Conservation (phyloP, 2,113 vertebrate genomes). For the Eudyptes chrysolophus region DNA sequence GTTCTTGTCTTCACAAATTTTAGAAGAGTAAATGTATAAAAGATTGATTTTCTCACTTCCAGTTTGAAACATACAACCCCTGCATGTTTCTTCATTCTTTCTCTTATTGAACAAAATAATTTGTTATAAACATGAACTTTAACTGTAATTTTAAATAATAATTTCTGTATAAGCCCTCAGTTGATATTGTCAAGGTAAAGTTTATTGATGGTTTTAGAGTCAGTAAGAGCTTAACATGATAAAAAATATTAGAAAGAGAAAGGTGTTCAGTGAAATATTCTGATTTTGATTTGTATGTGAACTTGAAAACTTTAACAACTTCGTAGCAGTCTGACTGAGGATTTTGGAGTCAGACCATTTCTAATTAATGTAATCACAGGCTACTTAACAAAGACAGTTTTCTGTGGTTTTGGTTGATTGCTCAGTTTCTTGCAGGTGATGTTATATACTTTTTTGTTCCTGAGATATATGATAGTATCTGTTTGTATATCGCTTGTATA, state of each 20-base stretch:
- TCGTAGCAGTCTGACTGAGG: background rate
- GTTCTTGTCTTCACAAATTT: background rate
- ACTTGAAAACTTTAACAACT: background rate
- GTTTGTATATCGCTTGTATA: background rate
- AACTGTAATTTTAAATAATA: background rate
- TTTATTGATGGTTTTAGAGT: background rate
- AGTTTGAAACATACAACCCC: background rate
- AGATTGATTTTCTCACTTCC: background rate
- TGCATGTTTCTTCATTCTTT: background rate
- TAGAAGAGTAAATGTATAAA: background rate
- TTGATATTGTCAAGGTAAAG: background rate
- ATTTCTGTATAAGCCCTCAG: background rate
- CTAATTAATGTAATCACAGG: background rate
- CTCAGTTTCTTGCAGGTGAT: background rate
- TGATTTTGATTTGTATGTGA: background rate
- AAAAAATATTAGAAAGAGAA: background rate
- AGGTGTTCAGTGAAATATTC: background rate
- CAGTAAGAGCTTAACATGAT: background rate
- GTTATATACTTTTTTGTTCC: background rate
- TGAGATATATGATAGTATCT: background rate
- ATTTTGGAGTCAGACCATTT: background rate
- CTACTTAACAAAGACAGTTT: background rate
- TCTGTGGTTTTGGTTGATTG: background rate
- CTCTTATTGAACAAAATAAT: background rate
- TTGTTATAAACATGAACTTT: background rate